Evolutionary conservation across 2,113 vertebrate genomes (phyloP), one percentile per base, ranked within the genome.

Genomic region (Chaetops frenatus): DNA sequence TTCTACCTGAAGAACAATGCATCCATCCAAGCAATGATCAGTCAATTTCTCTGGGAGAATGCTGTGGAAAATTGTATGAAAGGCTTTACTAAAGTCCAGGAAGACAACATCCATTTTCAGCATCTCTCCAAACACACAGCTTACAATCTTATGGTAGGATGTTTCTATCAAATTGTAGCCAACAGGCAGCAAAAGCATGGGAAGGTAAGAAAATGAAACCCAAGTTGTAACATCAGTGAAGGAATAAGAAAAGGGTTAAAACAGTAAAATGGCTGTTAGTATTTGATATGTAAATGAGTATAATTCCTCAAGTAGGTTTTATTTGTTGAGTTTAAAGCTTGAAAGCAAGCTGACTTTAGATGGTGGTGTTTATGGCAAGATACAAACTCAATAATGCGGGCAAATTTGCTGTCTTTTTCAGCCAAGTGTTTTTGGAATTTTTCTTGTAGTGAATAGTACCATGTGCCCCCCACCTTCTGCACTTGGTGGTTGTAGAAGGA

Each of bases 211-310:
- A 86, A 76, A 64, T 35, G 11, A 76, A 90, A n/a, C 14, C 3
- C 1, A 33, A 33, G 18, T 66, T 94, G 51, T 78, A 60, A 71
- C 11, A 58, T 20, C 48, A 74, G 33, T 35, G 65, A 86, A 74
- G 38, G 44, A 91, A 35, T 78, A 74, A 83, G 38, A 38, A 91
- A 84, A 51, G 56, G 36, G 9, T 83, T 91, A 58, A 91, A 76
- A 76, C n/a, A n/a, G 8, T 17, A 4, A 54, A 78, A 48, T 27
- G 10, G 10, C 67, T 3, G 3, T 35, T 66, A 62, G 27, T 42
- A n/a, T 77, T 91, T 51, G 29, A 38, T 67, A n/a, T 66, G 11
- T 42, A 94, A 88, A 86, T 56, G 2, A 51, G 6, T 47, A 10
- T 84, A 42, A 74, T 67, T 92, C 70, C 25, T 92, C 17, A 69